phyloP scores from a whole-genome alignment of 2,113 vertebrate species.

The Cricetomys ansorgei region DNA sequence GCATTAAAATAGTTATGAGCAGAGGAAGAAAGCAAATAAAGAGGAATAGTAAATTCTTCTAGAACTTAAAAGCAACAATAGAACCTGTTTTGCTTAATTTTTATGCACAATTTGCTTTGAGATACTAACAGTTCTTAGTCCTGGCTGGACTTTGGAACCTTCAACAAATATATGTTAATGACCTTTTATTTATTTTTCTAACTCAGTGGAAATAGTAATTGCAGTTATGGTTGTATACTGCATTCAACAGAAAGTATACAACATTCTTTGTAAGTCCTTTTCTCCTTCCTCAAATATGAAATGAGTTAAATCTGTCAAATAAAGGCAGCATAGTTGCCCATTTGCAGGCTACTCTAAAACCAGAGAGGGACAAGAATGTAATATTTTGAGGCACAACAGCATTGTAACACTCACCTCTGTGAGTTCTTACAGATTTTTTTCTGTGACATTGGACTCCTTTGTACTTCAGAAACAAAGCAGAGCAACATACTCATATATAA shows the following conservation, averaged over 20 bases:
- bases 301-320: not conserved
- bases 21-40: conserved; percentile 47
- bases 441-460: not conserved
- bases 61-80: not conserved
- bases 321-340: not conserved
- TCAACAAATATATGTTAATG: not conserved
- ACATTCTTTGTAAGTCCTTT: not conserved
- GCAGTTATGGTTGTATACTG: not conserved
- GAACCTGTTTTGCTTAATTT: not conserved
- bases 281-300: not conserved
- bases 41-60: conserved; percentile 23
- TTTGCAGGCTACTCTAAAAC: not conserved
- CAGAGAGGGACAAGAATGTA: not conserved
- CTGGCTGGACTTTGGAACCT: not conserved
- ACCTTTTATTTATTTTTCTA: not conserved
- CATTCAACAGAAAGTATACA: conserved; percentile 21
- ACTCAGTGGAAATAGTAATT: not conserved
- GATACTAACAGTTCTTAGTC: not conserved
- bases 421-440: not conserved
- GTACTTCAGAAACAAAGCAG: not conserved
- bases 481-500: not conserved
- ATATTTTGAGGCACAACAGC: conserved; percentile 43
- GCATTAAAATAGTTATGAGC: conserved; percentile 48
- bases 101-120: not conserved
- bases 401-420: not conserved